Evolutionary conservation across 2,888 invertebrate species (phyloP).

Genomic region (Drosophila bunnanda): DNA sequence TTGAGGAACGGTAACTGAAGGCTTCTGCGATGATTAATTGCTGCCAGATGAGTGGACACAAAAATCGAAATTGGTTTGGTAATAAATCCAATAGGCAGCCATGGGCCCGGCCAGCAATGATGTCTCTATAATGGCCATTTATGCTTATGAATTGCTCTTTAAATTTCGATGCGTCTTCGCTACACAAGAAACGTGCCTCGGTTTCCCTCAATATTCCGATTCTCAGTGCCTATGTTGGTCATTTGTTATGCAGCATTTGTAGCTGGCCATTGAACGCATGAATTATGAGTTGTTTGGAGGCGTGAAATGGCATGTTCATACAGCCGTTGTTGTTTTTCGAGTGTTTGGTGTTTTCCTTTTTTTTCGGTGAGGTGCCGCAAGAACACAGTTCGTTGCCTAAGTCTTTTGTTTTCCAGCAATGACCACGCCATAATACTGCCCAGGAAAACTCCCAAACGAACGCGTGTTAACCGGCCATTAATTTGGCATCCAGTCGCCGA

Average conservation of each 20-base stretch:
- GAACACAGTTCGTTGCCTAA: constrained; percentile 66
- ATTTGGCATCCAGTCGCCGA: constrained; percentile 51
- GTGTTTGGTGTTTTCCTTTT: constrained; percentile 12
- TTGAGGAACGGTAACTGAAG: constrained; percentile 75
- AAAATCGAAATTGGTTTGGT: constrained; percentile 54
- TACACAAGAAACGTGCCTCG: constrained; percentile 56
- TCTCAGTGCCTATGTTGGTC: constrained; percentile 46
- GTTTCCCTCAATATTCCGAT: constrained; percentile 19
- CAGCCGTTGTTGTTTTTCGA: constrained; percentile 6
- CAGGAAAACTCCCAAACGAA: constrained; percentile 44
- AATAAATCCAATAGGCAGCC: constrained; percentile 41
- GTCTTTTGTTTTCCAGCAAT: constrained; percentile 68
- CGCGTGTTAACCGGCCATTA: constrained; percentile 63
- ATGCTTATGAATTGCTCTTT: constrained; percentile 79
- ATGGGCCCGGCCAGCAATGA: constrained; percentile 41
- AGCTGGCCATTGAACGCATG: constrained; percentile 63
- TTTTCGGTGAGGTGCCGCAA: constrained; percentile 14
- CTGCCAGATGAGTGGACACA: constrained; percentile 69
- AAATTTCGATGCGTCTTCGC: constrained; percentile 80
- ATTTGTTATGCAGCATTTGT: constrained; percentile 77
- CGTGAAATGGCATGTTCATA: constrained; percentile 80
- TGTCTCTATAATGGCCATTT: constrained; percentile 76
- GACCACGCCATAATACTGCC: constrained; percentile 45
- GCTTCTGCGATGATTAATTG: constrained; percentile 67
- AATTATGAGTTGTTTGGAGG: constrained; percentile 78